Conservation (phyloP, 2,888 invertebrate species). For the Drosophila pullipes region DNA sequence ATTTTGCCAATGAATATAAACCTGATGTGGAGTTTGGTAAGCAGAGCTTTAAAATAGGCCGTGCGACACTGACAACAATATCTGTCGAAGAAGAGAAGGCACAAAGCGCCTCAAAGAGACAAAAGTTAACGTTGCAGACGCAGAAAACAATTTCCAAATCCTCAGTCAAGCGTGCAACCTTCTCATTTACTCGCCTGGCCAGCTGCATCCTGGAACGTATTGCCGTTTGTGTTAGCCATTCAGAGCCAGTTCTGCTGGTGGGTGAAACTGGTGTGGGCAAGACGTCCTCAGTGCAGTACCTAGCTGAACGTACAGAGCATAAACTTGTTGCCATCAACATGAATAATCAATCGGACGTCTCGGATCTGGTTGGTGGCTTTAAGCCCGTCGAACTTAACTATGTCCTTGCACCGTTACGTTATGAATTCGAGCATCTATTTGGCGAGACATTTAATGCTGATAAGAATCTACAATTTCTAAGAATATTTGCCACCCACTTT, state of each 20-base stretch:
- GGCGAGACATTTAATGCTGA: conserved; percentile 90
- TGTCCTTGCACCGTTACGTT: conserved; percentile 91
- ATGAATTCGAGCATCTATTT: conserved; percentile 94
- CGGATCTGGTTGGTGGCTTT: conserved; percentile 98
- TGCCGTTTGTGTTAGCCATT: conserved; percentile 92
- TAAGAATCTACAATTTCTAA: conserved; percentile 93
- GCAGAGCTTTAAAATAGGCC: conserved; percentile 89
- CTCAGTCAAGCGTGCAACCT: conserved; percentile 86
- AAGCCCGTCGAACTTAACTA: conserved; percentile 97
- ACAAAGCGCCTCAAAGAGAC: conserved; percentile 68
- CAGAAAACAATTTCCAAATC: conserved; percentile 47
- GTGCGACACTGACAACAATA: conserved; percentile 87
- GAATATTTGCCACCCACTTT: conserved; percentile 92
- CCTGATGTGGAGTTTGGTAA: conserved; percentile 89
- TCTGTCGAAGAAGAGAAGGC: conserved; percentile 24
- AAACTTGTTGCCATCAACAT: conserved; percentile 97
- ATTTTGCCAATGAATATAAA: conserved; percentile 92
- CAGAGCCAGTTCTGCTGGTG: conserved; percentile 96
- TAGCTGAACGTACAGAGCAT: conserved; percentile 93
- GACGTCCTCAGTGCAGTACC: conserved; percentile 96
- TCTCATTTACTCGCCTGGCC: conserved; percentile 93
- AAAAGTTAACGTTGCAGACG: conserved; percentile 68
- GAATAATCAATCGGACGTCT: conserved; percentile 99
- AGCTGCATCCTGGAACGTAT: conserved; percentile 94
- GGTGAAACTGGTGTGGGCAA: conserved; percentile 99